These are phyloP conservation scores for Serrognathus titanus DNA, from an alignment of 2,888 invertebrate genomes.

Conservation along the genomic window DNA sequence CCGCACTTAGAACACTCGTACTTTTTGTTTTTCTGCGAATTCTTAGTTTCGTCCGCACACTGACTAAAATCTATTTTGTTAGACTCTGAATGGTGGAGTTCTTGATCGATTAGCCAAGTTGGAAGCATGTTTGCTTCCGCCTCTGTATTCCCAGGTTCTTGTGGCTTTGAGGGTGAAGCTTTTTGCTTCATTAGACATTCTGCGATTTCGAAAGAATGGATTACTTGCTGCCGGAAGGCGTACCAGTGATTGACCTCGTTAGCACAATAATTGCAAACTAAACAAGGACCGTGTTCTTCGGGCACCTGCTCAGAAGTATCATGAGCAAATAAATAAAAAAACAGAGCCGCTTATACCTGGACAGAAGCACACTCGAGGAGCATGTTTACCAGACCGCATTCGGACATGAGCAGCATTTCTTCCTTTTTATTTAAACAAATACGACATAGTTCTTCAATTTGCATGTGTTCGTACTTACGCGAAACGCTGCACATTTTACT, in stretches of 20 bases:
- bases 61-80: too few species aligned
- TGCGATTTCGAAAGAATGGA: slow-evolving; percentile 19
- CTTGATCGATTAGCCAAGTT: too few species aligned
- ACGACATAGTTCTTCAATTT: slow-evolving; percentile 50
- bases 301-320: neutral
- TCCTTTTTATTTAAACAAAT: slow-evolving; percentile 50
- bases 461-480: slow-evolving; percentile 10
- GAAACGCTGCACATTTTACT: too few species aligned
- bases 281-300: neutral
- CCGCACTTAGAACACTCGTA: slow-evolving; percentile 45
- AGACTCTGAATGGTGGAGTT: too few species aligned
- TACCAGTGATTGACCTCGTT: slow-evolving; percentile 19
- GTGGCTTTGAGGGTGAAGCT: neutral
- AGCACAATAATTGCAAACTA: slow-evolving; percentile 11
- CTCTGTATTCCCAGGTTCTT: too few species aligned
- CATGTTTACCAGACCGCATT: slow-evolving; percentile 53
- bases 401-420: slow-evolving; percentile 51
- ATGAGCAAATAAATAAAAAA: neutral
- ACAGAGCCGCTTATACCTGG: slow-evolving; percentile 36
- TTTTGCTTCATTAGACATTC: slow-evolving; percentile 10
- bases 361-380: slow-evolving; percentile 47
- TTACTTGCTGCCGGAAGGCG: slow-evolving; percentile 18
- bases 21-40: neutral
- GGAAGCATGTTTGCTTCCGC: too few species aligned
- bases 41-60: too few species aligned